Evolutionary conservation across 2,113 vertebrate species (phyloP).

Genomic region (Cinclus mexicanus): DNA sequence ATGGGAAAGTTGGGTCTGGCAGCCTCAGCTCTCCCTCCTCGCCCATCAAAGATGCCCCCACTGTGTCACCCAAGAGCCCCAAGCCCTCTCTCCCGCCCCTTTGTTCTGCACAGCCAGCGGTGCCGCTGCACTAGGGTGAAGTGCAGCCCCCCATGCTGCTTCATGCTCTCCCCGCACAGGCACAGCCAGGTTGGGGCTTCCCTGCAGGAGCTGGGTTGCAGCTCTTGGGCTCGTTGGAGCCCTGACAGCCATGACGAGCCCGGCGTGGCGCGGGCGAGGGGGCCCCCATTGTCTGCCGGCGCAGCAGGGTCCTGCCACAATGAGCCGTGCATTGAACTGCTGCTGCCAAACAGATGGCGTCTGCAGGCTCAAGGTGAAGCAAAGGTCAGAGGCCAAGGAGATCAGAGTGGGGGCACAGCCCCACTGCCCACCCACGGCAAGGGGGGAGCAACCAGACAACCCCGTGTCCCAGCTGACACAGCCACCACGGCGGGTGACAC

Average conservation of each 20-base stretch:
- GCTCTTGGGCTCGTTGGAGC: neutral
- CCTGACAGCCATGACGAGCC: slow-evolving; percentile 44
- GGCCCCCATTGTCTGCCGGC: slow-evolving; percentile 53
- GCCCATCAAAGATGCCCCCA: neutral
- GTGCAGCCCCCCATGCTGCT: neutral
- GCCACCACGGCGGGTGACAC: neutral
- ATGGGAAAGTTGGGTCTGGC: accelerated
- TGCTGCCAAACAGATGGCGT: slow-evolving; percentile 66
- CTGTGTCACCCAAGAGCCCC: neutral
- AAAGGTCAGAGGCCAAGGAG: slow-evolving; percentile 59
- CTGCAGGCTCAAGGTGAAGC: slow-evolving; percentile 65
- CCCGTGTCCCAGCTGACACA: neutral
- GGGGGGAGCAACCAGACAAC: neutral
- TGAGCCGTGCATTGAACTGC: neutral
- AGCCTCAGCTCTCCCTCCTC: neutral
- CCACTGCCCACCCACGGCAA: neutral
- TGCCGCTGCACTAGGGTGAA: neutral
- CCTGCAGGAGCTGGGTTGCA: neutral
- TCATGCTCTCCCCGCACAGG: accelerated
- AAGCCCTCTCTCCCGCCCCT: neutral
- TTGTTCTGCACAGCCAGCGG: neutral
- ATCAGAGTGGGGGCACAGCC: neutral
- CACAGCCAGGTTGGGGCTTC: neutral
- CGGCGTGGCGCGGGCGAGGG: neutral
- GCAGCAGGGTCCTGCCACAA: slow-evolving; percentile 37